Base-by-base conservation (phyloP, 2,797 vertebrate genomes). In the Pterois miles region DNA sequence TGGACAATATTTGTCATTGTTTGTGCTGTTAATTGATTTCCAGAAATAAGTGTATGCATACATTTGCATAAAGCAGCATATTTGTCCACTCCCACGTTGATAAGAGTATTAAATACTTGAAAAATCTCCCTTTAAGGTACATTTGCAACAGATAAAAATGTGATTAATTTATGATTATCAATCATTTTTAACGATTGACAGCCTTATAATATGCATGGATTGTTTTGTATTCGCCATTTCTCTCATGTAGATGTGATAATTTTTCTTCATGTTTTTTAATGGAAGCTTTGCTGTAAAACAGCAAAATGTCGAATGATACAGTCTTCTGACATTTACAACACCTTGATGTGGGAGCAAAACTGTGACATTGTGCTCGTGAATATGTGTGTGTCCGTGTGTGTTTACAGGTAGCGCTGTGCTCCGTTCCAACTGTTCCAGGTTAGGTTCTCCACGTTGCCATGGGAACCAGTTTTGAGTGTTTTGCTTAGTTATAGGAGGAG, bases 401-500 rank as follows among this genome's bases (percentile, higher is more conserved):
- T 84, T 88, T 92, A 88, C 88, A 82, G 87, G 85, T 86, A 67
- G 40, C n/a, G 56, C 67, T 80, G 74, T 74, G 81, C 88, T 90
- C 85, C 82, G 67, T 71, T 87, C 78, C 75, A 76, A 78, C 77
- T 78, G 76, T 88, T 89, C 76, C 77, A 85, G 88, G 88, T 89
- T 83, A 83, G 85, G 75, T 90, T 89, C 80, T 74, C 71, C 63
- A 40, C 11, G 89, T 95, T 93, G 80, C 92, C 76, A 87, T 84
- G 90, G 93, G 69, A 94, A 95, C 92, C 85, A 13, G 64, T 87
- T 89, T 82, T 82, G 74, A 91, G 89, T 88, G 86, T 89, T 91
- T 84, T 85, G 57, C 79, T 79, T 85, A 77, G 86, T 89, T 84
- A 91, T 84, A 78, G 84, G 81, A 81, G 76, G 63, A 79, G 81